These are phyloP conservation scores for Drosophila kikkawai DNA, from an alignment of 1,140 invertebrate species.

Conservation along the genomic window DNA sequence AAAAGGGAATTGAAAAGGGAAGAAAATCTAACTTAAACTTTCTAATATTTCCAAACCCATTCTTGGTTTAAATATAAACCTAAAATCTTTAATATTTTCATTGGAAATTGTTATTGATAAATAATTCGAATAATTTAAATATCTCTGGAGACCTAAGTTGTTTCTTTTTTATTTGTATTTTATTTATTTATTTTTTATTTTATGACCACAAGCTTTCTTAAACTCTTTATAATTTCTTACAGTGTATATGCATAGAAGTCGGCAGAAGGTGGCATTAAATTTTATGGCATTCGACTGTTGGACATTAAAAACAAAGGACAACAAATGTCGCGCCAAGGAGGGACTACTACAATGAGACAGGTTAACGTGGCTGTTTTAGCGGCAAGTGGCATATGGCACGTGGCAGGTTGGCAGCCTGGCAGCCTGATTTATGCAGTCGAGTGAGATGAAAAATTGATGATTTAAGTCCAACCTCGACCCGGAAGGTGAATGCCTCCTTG, in stretches of 20 bases:
- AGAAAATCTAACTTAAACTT: no score
- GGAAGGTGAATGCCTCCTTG: constrained; percentile 44
- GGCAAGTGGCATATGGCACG: constrained; percentile 52
- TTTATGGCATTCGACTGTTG: constrained; percentile 74
- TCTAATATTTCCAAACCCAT: no score
- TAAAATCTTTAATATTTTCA: no score
- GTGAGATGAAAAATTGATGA: constrained; percentile 72
- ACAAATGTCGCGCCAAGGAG: constrained; percentile 33
- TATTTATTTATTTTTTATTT: not conserved
- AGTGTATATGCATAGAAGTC: not conserved
- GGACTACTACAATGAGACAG: constrained; percentile 35
- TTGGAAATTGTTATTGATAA: no score
- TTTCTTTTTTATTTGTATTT: not conserved
- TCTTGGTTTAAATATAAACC: no score
- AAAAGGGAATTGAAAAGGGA: not conserved
- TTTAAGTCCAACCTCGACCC: constrained; percentile 47
- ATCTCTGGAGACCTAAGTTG: not conserved
- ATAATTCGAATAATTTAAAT: no score
- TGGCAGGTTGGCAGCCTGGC: constrained; percentile 32
- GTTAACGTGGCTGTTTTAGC: constrained; percentile 51
- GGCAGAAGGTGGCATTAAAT: constrained; percentile 59
- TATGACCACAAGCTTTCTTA: not conserved
- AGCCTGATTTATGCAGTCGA: constrained; percentile 65
- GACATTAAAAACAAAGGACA: constrained; percentile 77
- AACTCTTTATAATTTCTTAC: not conserved